These are phyloP conservation scores for Cyclargus thomasi DNA, from an alignment of 1,140 invertebrate genomes.

Conservation along the genomic window DNA sequence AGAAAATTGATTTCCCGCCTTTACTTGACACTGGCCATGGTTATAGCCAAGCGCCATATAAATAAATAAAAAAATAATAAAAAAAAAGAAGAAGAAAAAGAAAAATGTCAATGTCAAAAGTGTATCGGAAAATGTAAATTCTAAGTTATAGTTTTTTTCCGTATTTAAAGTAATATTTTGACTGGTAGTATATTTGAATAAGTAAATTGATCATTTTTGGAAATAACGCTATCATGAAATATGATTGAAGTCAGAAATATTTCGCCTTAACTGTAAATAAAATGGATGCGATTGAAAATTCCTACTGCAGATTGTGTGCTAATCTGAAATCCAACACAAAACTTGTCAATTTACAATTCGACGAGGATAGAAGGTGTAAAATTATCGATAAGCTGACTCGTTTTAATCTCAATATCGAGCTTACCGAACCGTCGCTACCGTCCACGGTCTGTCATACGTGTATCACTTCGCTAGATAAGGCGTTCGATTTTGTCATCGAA, in stretches of 20 bases:
- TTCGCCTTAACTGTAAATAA: not conserved
- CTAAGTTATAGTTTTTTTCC: too few species aligned
- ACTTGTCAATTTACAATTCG: slow-evolving; percentile 37
- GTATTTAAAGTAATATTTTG: too few species aligned
- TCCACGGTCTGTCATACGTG: slow-evolving; percentile 53
- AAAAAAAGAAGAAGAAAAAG: too few species aligned
- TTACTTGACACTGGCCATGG: too few species aligned
- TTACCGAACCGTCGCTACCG: slow-evolving; percentile 33
- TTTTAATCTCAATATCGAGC: slow-evolving; percentile 29
- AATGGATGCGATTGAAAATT: slow-evolving; percentile 33
- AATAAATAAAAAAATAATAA: too few species aligned
- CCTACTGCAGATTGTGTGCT: slow-evolving; percentile 47
- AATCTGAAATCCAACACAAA: slow-evolving; percentile 41
- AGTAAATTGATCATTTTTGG: too few species aligned
- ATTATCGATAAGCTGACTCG: slow-evolving; percentile 36
- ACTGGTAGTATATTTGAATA: too few species aligned
- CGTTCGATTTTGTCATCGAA: slow-evolving; percentile 42
- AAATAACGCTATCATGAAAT: not conserved
- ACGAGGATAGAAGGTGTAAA: slow-evolving; percentile 35
- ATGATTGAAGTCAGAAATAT: not conserved
- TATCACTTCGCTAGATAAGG: slow-evolving; percentile 39
- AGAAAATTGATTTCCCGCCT: too few species aligned
- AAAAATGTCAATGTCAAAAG: too few species aligned
- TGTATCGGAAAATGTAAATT: too few species aligned
- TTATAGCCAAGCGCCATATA: too few species aligned